Conservation (phyloP, 2,113 vertebrate genomes). For the Cololabis saira region DNA sequence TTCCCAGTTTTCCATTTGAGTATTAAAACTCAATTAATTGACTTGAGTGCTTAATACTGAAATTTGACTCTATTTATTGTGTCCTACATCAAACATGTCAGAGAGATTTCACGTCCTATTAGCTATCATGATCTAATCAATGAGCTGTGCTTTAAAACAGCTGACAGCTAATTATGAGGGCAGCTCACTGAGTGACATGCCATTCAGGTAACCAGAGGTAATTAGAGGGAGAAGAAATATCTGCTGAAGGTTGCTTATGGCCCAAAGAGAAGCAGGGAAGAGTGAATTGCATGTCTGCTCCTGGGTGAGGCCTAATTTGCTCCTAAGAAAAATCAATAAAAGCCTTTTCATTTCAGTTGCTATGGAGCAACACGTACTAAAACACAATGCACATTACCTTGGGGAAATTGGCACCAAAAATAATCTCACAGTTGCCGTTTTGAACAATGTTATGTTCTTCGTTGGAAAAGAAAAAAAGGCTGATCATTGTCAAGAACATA, state of each 20-base stretch:
- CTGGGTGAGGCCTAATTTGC: constrained; percentile 76
- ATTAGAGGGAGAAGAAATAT: constrained; percentile 78
- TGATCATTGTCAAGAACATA: constrained; percentile 38
- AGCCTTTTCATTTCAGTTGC: constrained; percentile 74
- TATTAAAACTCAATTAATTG: background rate
- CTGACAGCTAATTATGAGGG: constrained; percentile 80
- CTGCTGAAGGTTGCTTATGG: constrained; percentile 54
- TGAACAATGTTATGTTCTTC: constrained; percentile 43
- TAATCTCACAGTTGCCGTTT: constrained; percentile 49
- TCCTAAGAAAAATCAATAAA: constrained; percentile 79
- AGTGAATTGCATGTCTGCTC: constrained; percentile 64
- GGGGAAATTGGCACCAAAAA: constrained; percentile 54
- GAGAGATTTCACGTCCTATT: constrained; percentile 74
- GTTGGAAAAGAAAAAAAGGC: constrained; percentile 27
- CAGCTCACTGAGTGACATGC: constrained; percentile 50
- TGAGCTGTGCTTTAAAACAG: constrained; percentile 79
- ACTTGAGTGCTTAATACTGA: background rate
- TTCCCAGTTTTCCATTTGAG: constrained; percentile 8
- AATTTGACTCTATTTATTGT: constrained; percentile 45
- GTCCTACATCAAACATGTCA: constrained; percentile 59
- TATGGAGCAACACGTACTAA: constrained; percentile 75
- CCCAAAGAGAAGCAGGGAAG: constrained; percentile 39
- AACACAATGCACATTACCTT: constrained; percentile 73
- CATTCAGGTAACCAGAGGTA: constrained; percentile 78
- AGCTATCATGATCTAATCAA: constrained; percentile 80